These are phyloP conservation scores for Otus sunia DNA, from an alignment of 2,113 vertebrate genomes.

Conservation along the genomic window DNA sequence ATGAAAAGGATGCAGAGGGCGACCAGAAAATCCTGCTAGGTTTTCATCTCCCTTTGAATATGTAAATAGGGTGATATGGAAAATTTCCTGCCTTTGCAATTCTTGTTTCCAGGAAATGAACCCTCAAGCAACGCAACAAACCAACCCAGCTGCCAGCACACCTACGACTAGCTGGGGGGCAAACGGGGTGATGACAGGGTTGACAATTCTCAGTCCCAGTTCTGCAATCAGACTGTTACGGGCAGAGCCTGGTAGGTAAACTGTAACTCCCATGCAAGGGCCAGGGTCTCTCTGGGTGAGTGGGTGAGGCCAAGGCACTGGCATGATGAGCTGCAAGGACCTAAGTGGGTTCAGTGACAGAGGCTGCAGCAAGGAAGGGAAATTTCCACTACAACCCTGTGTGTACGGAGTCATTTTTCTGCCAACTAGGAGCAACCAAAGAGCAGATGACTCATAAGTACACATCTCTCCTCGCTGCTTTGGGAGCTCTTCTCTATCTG, in stretches of 20 bases:
- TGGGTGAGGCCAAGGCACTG: neutral
- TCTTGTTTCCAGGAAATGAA: conserved; percentile 1
- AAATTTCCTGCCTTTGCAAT: neutral
- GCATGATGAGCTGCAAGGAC: accelerated
- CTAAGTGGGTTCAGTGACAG: neutral
- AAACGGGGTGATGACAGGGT: neutral
- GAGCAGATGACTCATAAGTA: neutral
- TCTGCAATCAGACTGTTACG: neutral
- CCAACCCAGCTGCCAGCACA: neutral
- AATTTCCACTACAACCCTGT: neutral
- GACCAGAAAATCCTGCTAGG: neutral
- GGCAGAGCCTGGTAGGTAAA: neutral
- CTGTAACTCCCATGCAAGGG: neutral
- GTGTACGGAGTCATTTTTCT: neutral
- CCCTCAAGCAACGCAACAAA: neutral
- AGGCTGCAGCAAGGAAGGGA: neutral
- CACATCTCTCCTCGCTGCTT: neutral
- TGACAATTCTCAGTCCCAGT: neutral
- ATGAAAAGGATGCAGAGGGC: neutral
- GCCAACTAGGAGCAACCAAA: neutral
- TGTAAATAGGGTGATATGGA: neutral
- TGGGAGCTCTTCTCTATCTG: neutral
- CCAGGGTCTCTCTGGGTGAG: neutral
- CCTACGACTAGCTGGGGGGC: neutral
- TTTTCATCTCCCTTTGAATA: neutral